A percentile compares a stretch with the other conserved stretches of the same genome.
phyloP scores from a whole-genome alignment of 2,113 vertebrate genomes.

The Carollia perspicillata region DNA sequence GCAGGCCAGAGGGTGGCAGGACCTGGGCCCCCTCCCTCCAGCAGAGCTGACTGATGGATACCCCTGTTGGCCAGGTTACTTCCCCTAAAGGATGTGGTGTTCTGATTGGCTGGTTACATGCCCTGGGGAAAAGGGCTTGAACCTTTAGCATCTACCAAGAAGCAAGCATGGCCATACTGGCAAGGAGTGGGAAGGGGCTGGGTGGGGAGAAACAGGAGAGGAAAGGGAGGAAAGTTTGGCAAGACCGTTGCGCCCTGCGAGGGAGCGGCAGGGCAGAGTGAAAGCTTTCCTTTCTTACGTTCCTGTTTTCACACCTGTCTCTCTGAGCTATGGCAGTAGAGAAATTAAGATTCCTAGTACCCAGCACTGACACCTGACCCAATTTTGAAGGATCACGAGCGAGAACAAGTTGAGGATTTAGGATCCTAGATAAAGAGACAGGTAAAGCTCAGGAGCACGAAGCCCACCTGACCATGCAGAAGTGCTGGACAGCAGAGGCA shows the following conservation, averaged over 20 bases:
- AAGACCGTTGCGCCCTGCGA: slow-evolving; percentile 57
- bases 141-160: slow-evolving; percentile 59
- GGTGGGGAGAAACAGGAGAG: neutral
- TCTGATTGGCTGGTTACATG: slow-evolving; percentile 66
- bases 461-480: slow-evolving; percentile 69
- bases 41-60: slow-evolving; percentile 26
- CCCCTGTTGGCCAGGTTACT: slow-evolving; percentile 48
- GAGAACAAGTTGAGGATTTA: slow-evolving; percentile 55
- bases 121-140: slow-evolving; percentile 48
- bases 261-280: slow-evolving; percentile 50
- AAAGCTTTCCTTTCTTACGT: slow-evolving; percentile 51
- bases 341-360: slow-evolving; percentile 50
- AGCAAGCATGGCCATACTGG: slow-evolving; percentile 52
- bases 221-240: slow-evolving; percentile 57
- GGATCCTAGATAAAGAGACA: slow-evolving; percentile 56
- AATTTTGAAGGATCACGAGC: slow-evolving; percentile 51
- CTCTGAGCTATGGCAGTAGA: slow-evolving; percentile 40
- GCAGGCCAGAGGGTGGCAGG: slow-evolving; percentile 30
- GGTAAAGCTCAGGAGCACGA: slow-evolving; percentile 61
- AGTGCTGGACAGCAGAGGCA: slow-evolving; percentile 51
- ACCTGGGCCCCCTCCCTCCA: slow-evolving; percentile 5
- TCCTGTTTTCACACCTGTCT: slow-evolving; percentile 52
- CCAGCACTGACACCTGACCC: slow-evolving; percentile 52
- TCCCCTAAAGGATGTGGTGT: slow-evolving; percentile 39
- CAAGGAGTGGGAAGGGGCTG: slow-evolving; percentile 30